Base-by-base conservation (phyloP, 2,797 vertebrate species). In the Varecia variegata region DNA sequence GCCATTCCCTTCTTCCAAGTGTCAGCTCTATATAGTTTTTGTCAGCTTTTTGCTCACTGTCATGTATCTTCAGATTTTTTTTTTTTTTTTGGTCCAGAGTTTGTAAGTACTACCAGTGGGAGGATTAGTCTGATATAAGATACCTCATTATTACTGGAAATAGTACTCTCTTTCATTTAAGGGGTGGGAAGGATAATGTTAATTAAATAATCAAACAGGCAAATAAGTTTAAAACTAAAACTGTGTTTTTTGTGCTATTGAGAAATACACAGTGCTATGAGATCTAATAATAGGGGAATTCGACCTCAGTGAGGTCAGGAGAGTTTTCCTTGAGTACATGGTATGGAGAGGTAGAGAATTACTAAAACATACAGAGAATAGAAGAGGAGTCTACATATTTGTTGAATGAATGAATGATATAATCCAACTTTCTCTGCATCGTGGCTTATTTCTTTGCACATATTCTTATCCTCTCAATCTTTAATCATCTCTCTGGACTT, bases 181-280 rank as follows among this genome's bases (percentile, higher is more conserved):
- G 71, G 35, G 13, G 68, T 62, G 43, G 50, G 62, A 62, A 79
- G 71, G 50, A 89, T 50, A 58, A 52, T 87, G 32, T 45, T 71
- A 85, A 79, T 86, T 92, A 58, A 93, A 45, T 74, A 77, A 60
- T 62, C 54, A 68, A 17, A 58, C 14, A 80, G 32, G 54, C 27
- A 94, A 92, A 79, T 13, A 92, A n/a, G 32, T 85, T 58, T 62
- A 70, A 92, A 92, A 58, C 50, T 60, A 54, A 79, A 93, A 54
- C 38, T 60, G 9, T 67, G 35, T 71, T 70, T 58, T 27, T 79
- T 91, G n/a, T 85, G 43, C 40, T 91, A 4, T 35, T 35, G 45
- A 88, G 45, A 94, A 79, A 70, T 85, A 38, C 45, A 81, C 32
- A 70, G 50, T 73, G 25, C 67, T 73, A 30, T 81, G 20, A 86